Evolutionary conservation across 23 tunicate species (phyloP).

Genomic region (Styela plicata): DNA sequence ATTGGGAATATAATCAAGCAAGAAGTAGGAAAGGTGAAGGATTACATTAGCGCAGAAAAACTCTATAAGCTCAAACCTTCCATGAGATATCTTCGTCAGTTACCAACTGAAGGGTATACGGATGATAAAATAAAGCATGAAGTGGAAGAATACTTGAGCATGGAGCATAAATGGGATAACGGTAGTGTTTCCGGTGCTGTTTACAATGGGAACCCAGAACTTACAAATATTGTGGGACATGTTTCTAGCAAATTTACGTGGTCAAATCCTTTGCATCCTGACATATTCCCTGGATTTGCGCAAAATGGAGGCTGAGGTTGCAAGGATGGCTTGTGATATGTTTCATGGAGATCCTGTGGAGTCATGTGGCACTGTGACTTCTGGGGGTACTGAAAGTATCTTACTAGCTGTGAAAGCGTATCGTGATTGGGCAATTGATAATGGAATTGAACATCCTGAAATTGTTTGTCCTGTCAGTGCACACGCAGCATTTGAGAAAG

Average conservation of each 20-base stretch:
- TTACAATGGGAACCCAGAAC: slow-evolving; percentile 60
- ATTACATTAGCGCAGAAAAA: slow-evolving; percentile 59
- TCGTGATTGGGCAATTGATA: slow-evolving; percentile 87
- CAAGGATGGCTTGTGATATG: slow-evolving; percentile 72
- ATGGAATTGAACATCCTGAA: slow-evolving; percentile 91
- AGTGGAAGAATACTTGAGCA: slow-evolving; percentile 57
- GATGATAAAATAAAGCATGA: slow-evolving; percentile 7
- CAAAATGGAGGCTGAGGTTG: slow-evolving; percentile 99
- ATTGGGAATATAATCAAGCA: slow-evolving; percentile 38
- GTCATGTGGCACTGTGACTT: slow-evolving; percentile 82
- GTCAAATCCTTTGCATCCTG: slow-evolving; percentile 95
- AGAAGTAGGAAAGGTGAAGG: slow-evolving; percentile 41
- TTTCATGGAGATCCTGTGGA: slow-evolving; percentile 74
- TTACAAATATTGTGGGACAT: slow-evolving; percentile 48
- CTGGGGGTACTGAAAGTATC: slow-evolving; percentile 96
- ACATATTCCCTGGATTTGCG: slow-evolving; percentile 86
- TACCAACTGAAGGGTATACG: slow-evolving; percentile 50
- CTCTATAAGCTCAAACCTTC: slow-evolving; percentile 64
- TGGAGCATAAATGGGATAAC: slow-evolving; percentile 75
- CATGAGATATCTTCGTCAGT: slow-evolving; percentile 39
- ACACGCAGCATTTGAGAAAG: slow-evolving; percentile 99
- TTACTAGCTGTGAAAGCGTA: slow-evolving; percentile 78
- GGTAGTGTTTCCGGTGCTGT: slow-evolving; percentile 94
- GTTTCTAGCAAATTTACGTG: slow-evolving; percentile 82
- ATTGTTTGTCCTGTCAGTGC: slow-evolving; percentile 86